These are phyloP conservation scores for Phyllopteryx taeniolatus DNA, from an alignment of 2,113 vertebrate genomes.

Conservation along the genomic window DNA sequence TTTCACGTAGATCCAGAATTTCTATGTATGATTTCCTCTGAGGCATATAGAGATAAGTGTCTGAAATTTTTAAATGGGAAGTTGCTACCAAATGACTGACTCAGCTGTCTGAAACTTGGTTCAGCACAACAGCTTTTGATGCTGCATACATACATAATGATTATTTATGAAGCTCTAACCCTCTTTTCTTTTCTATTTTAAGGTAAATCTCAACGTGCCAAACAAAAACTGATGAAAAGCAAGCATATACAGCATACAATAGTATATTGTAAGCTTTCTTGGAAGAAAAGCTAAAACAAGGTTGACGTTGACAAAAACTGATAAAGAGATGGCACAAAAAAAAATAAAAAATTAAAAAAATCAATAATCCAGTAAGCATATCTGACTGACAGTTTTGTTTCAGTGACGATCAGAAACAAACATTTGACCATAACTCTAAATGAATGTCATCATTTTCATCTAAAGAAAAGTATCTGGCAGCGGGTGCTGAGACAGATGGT, in stretches of 20 bases:
- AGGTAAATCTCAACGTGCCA: neutral
- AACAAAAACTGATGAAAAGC: neutral
- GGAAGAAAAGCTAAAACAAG: neutral
- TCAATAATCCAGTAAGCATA: neutral
- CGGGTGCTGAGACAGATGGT: conserved; percentile 45
- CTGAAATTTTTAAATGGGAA: neutral
- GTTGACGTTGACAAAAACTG: neutral
- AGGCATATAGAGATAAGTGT: neutral
- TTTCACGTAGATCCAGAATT: conserved; percentile 2
- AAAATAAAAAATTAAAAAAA: neutral
- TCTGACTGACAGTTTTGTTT: neutral
- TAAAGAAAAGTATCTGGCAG: conserved; percentile 13
- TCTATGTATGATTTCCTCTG: neutral
- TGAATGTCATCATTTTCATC: conserved; percentile 6
- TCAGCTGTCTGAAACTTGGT: neutral
- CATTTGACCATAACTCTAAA: conserved; percentile 8
- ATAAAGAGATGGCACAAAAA: neutral
- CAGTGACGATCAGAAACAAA: neutral
- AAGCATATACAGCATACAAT: neutral
- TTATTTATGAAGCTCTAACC: neutral
- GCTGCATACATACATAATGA: neutral
- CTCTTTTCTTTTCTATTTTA: neutral
- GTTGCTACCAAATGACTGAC: neutral
- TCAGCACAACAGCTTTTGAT: neutral
- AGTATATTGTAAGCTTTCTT: neutral